Base-by-base conservation (phyloP, 1,140 invertebrate species). In the Eubasilissa regina region DNA sequence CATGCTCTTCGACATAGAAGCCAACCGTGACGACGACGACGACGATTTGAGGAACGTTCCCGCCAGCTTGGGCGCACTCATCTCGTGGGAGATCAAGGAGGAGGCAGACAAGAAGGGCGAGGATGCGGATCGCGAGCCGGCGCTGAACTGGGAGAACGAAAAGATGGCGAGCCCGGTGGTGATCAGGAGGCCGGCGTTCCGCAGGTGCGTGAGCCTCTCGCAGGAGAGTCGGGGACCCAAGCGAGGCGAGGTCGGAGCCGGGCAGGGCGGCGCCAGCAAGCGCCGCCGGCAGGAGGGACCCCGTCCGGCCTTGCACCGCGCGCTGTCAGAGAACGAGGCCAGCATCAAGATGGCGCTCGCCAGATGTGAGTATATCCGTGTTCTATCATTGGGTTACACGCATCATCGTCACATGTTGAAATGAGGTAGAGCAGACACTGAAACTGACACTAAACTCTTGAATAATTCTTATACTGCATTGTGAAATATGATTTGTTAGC, bases 271-370 rank as follows among this genome's bases (percentile, higher is more conserved):
- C 0, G 53, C 77, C 0, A 6, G 1, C 1, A 35, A 35, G 25
- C 25, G 25, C 25, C 25, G 25, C 25, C 25, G 25, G 25, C 25
- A 43, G 12, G 45, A 66, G 35, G 60, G 68, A 0, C 48, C 77
- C 0, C 78, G 85, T 62, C 87, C 88, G 0, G 77, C 86, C 0
- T 74, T 89, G 6, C 87, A 87, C 21, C 70, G 87, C 25, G 87
- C 87, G 0, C 85, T 85, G 25, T 89, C 89, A 0, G 88, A 89
- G 47, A 89, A 89, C 56, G 87, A 86, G 53, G 79, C 81, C 17
- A 86, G 85, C 0, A 88, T 89, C 4, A 89, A 88, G 86, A 85
- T 86, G 9, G 87, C 89, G 1, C 83, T 89, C n/a, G 85, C 87
- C 0, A 83, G 86, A 85, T 89, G 88, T 89, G 78, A 88, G 88